Conservation (phyloP, 2,113 vertebrate species). For the Ochotona curzoniae region DNA sequence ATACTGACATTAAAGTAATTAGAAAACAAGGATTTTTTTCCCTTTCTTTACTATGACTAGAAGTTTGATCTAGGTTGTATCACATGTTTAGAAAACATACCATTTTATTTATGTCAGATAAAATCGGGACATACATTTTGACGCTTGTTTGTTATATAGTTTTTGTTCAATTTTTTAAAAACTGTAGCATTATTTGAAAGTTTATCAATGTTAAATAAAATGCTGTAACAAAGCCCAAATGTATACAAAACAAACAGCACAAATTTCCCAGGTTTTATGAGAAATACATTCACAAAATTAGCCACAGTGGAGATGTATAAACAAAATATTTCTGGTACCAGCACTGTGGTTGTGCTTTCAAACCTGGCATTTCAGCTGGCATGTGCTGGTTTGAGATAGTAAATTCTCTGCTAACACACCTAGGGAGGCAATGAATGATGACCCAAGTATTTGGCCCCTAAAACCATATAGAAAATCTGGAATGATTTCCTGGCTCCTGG, state of each 20-base stretch:
- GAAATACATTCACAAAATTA: not conserved
- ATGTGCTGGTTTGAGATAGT: too few relatives aligned
- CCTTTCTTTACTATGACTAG: not conserved
- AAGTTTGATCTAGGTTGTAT: not conserved
- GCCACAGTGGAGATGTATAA: not conserved
- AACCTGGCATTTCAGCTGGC: too few relatives aligned
- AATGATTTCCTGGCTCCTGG: too few relatives aligned
- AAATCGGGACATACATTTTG: constrained; percentile 36
- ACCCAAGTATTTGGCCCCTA: too few relatives aligned
- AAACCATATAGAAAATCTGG: too few relatives aligned
- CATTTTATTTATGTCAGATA: constrained; percentile 52
- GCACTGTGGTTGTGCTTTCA: too few relatives aligned
- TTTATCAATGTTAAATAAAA: not conserved
- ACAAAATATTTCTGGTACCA: not conserved
- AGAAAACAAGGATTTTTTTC: constrained; percentile 7
- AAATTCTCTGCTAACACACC: too few relatives aligned
- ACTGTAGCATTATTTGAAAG: not conserved
- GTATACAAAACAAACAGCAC: not conserved
- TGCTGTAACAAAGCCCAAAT: constrained; percentile 7
- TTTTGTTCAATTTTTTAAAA: not conserved
- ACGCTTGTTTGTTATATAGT: constrained; percentile 6
- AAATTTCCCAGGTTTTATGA: not conserved
- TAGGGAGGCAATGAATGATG: too few relatives aligned
- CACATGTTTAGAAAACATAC: constrained; percentile 35
- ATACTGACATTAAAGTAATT: constrained; percentile 50